phyloP scores from a whole-genome alignment of 2,797 vertebrate genomes.

The Chaunax sp. region DNA sequence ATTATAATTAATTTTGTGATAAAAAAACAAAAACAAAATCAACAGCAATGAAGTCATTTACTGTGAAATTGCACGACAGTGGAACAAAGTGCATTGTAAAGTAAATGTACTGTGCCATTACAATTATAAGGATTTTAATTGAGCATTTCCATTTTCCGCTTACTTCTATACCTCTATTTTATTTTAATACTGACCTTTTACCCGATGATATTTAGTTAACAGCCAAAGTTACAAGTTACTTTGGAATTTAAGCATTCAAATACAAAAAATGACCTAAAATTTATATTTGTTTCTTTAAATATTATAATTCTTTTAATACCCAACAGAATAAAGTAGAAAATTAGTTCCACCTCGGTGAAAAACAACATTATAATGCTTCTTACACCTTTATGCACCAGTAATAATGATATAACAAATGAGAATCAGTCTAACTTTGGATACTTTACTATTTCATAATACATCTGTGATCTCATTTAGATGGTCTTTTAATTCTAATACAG shows the following conservation, averaged over 20 bases:
- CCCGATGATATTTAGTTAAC: not conserved
- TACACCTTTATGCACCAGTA: not conserved
- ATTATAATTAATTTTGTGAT: too few species aligned
- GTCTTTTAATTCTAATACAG: not conserved
- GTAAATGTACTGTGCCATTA: not conserved
- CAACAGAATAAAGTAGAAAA: not conserved
- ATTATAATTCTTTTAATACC: not conserved
- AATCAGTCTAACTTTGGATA: not conserved
- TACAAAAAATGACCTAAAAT: not conserved
- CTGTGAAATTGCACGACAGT: not conserved
- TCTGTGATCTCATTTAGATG: not conserved
- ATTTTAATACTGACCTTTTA: not conserved
- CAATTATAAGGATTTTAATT: not conserved
- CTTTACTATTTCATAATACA: not conserved
- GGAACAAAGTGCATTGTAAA: not conserved
- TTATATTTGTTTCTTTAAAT: not conserved
- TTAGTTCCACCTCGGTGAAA: rapidly evolving
- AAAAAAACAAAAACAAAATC: too few species aligned
- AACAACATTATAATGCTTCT: not conserved
- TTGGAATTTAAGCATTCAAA: not conserved
- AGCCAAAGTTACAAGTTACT: not conserved
- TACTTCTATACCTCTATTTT: not conserved
- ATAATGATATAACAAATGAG: not conserved
- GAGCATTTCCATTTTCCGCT: not conserved
- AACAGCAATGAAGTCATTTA: constrained; percentile 4